phyloP scores from a whole-genome alignment of 2,888 invertebrate genomes.

The Sussaba pulchella region DNA sequence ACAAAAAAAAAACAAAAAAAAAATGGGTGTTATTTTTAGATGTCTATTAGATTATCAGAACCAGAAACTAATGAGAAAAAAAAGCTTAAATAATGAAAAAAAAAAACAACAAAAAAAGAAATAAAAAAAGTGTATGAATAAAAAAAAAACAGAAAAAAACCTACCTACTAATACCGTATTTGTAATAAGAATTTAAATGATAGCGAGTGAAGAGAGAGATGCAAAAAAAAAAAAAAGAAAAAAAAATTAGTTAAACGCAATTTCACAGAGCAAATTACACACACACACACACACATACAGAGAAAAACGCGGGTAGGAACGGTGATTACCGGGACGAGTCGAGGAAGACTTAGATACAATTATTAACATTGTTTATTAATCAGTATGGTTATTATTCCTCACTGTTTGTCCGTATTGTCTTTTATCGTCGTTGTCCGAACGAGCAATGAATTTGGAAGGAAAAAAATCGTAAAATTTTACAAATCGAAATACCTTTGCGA shows the following conservation, averaged over 20 bases:
- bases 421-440: constrained; percentile 59
- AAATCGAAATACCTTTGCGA: too few relatives aligned
- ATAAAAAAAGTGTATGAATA: constrained; percentile 73
- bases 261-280: constrained; percentile 65
- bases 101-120: constrained; percentile 67
- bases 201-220: constrained; percentile 59
- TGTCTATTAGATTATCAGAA: constrained; percentile 84
- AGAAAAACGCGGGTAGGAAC: constrained; percentile 56
- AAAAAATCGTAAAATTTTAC: constrained; percentile 7
- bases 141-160: constrained; percentile 73
- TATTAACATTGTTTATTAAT: constrained; percentile 38
- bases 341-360: constrained; percentile 29
- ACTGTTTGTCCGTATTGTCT: constrained; percentile 58
- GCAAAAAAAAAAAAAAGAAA: constrained; percentile 74
- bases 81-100: constrained; percentile 74
- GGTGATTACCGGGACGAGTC: constrained; percentile 44
- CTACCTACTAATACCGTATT: constrained; percentile 76
- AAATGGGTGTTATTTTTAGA: constrained; percentile 85
- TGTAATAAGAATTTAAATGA: constrained; percentile 79
- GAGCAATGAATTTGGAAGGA: constrained; percentile 44
- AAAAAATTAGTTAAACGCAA: constrained; percentile 85
- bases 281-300: constrained; percentile 28
- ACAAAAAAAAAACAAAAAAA: constrained; percentile 79
- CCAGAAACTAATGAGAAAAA: constrained; percentile 82
- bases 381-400: background rate